Percentiles rank a stretch among this genome's conserved stretches.
Conservation (phyloP, 2,888 invertebrate genomes). For the Yponomeuta sedellus region DNA sequence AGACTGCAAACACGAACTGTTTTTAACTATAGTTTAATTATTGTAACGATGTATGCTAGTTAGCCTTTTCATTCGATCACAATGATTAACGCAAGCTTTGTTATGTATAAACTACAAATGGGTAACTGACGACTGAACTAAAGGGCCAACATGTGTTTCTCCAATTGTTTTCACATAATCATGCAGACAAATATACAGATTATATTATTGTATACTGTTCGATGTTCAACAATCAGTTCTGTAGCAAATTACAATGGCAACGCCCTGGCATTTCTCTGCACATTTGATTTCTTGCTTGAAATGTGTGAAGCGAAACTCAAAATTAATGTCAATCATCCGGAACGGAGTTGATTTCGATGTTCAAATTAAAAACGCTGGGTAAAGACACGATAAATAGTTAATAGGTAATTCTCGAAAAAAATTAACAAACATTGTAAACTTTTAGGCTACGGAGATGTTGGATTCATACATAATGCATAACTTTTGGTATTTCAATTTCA, state of each 20-base stretch:
- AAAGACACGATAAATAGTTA: conserved; percentile 59
- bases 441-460: conserved; percentile 72
- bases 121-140: conserved; percentile 70
- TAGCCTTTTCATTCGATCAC: conserved; percentile 59
- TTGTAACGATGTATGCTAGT: conserved; percentile 58
- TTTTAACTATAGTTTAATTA: conserved; percentile 69
- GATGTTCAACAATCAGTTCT: neutral
- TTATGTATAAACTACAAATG: conserved; percentile 32
- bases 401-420: conserved; percentile 68
- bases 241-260: conserved; percentile 34
- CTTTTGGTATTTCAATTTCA: conserved; percentile 56
- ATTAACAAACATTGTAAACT: conserved; percentile 56
- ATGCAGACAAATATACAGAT: conserved; percentile 8
- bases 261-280: conserved; percentile 67
- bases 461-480: conserved; percentile 51
- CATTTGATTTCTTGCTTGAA: conserved; percentile 42
- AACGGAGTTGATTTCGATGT: conserved; percentile 15
- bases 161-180: conserved; percentile 35
- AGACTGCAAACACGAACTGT: conserved; percentile 68
- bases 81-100: conserved; percentile 68
- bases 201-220: conserved; percentile 17
- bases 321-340: conserved; percentile 1
- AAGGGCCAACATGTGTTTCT: conserved; percentile 65
- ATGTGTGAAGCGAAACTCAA: conserved; percentile 26
- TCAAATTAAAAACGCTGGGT: conserved; percentile 49